Base-by-base conservation (phyloP, 2,797 vertebrate species). In the Aulostomus chinensis region DNA sequence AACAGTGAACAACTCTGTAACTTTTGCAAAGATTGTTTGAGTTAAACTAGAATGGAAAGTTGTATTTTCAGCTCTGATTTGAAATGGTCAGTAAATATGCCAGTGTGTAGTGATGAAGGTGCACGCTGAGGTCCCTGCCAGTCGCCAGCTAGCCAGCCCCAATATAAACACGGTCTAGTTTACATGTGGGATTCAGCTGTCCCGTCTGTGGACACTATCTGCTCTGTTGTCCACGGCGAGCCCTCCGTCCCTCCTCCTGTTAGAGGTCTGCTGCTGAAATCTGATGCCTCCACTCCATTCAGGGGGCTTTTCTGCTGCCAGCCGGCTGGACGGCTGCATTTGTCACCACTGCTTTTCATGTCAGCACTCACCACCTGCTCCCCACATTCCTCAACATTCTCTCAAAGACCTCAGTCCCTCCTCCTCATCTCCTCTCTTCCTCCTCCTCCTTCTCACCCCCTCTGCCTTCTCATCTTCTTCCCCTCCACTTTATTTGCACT, bases 351-450 rank as follows among this genome's bases (percentile, higher is more conserved):
- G 84, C 86, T 85, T 90, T 89, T 89, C 86, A 89, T 89, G 89
- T 90, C 86, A 89, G 86, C 84, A 86, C 83, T 90, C 80, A 85
- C 88, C 90, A 91, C 90, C 90, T 91, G 90, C 89, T 91, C 86
- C 86, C 70, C 73, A 85, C 86, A 91, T 91, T 91, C 88, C 89
- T 86, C 78, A 66, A 88, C 88, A 89, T 90, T 88, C 87, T 89
- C 81, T 85, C 70, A 75, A 80, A 81, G 85, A 63, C 69, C 76
- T 59, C 68, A 12, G 53, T 55, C 68, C 78, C 71, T 67, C 72
- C 38, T 65, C 65, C 64, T 65, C 62, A 58, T 50, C 55, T 53
- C 60, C 60, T 48, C 70, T 24, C 36, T 8, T 64, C 71, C 57
- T 61, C 54, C 48, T 64, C 53, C 56, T 51, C 48, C 33, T 45